These are phyloP conservation scores for Seira musarum DNA, from an alignment of 2,888 invertebrate species.

Conservation along the genomic window DNA sequence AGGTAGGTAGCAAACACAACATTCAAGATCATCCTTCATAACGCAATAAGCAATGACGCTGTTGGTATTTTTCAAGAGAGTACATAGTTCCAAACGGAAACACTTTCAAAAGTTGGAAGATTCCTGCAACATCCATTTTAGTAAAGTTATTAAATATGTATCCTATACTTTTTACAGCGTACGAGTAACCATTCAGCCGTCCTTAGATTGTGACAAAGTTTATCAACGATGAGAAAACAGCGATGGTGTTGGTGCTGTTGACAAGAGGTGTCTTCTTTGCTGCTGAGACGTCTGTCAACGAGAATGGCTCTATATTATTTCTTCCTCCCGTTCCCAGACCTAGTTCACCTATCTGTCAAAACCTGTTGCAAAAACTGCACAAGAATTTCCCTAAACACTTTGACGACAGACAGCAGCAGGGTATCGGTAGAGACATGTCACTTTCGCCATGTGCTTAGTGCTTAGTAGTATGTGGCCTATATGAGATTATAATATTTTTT, in stretches of 20 bases:
- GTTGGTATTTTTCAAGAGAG: too few species aligned
- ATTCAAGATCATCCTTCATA: too few species aligned
- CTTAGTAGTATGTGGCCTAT: too few species aligned
- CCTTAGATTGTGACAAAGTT: not conserved
- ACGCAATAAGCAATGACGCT: too few species aligned
- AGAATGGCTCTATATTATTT: slow-evolving; percentile 37
- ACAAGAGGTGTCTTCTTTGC: slow-evolving; percentile 54
- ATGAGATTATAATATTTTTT: slow-evolving; percentile 38
- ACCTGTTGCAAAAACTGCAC: slow-evolving; percentile 46
- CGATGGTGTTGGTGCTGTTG: slow-evolving; percentile 18
- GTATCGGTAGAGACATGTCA: slow-evolving; percentile 49
- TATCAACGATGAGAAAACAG: not conserved
- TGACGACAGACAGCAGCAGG: slow-evolving; percentile 54
- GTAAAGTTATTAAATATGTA: too few species aligned
- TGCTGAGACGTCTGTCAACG: slow-evolving; percentile 51
- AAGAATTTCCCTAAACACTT: slow-evolving; percentile 55
- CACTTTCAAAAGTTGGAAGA: too few species aligned
- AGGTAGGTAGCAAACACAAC: too few species aligned
- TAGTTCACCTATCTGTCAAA: slow-evolving; percentile 49
- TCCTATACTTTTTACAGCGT: too few species aligned
- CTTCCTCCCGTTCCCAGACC: not conserved
- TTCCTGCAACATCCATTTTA: too few species aligned
- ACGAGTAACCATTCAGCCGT: too few species aligned
- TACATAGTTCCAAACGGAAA: too few species aligned
- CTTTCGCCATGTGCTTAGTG: slow-evolving; percentile 22